Base-by-base conservation (phyloP, 2,888 invertebrate genomes). In the Morpho helenor region DNA sequence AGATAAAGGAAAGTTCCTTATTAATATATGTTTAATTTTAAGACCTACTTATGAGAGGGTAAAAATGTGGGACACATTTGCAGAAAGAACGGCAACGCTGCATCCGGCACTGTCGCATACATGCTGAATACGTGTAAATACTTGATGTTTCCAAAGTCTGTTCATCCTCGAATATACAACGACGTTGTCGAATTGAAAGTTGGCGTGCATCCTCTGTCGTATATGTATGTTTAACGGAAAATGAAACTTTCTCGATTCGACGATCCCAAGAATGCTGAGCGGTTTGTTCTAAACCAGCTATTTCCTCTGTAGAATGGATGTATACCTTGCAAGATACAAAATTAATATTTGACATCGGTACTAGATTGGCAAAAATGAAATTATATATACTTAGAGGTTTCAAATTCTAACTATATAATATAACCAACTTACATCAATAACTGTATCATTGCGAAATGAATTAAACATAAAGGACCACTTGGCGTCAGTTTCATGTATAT, bases 141-240 rank as follows among this genome's bases (percentile, higher is more conserved):
- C 83, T 77, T 0, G 92, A 92, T 0, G 92, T 93, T 54, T 92
- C 87, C 61, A 96, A 74, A 57, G 88, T 87, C 16, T 93, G 85
- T 76, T 96, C 96, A 68, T 95, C 92, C 0, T 92, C 87, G 71
- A 95, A 96, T 41, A 95, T 92, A 69, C 96, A 96, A 55, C 94
- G 92, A 8, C 96, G 82, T 75, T 96, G 96, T 2, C 91, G 92
- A 8, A 91, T 78, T 2, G 91, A 91, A 7, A 96, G 81, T 68
- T 95, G 95, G 0, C 93, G 87, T 0, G 95, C 95, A 72, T 95
- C 95, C 59, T 93, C 92, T 0, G 95, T 95, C 0, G 95, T 95
- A 75, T 95, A 95, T 0, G 95, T 95, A 73, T 94, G 93, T 71
- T 95, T 95, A 31, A 95, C 93, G 0, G 94, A 94, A 74, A 96